These are phyloP conservation scores for Guaruba guarouba DNA, from an alignment of 2,113 vertebrate genomes.

Conservation along the genomic window DNA sequence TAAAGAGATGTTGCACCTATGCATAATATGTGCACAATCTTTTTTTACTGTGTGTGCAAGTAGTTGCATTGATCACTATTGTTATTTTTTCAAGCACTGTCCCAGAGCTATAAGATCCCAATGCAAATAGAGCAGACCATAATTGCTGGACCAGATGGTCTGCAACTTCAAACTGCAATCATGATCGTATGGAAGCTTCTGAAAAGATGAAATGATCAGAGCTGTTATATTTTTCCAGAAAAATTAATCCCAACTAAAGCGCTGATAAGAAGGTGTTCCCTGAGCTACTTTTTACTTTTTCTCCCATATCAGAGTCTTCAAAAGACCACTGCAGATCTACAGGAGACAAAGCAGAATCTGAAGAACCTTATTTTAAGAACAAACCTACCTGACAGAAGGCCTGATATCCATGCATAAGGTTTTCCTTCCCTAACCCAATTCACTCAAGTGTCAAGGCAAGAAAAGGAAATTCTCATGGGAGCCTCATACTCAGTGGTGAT, in stretches of 20 bases:
- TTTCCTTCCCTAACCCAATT: background rate
- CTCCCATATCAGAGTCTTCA: background rate
- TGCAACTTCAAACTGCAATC: background rate
- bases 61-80: background rate
- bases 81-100: background rate
- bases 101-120: background rate
- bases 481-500: background rate
- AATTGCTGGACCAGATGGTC: background rate
- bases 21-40: background rate
- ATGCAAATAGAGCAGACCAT: background rate
- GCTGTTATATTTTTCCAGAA: background rate
- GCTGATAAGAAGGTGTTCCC: background rate
- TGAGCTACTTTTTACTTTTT: background rate
- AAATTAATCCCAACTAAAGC: background rate
- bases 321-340: background rate
- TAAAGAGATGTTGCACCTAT: background rate
- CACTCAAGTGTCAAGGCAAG: background rate
- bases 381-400: background rate
- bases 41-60: background rate
- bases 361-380: background rate
- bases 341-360: background rate
- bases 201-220: background rate
- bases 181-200: background rate
- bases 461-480: background rate
- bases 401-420: background rate